phyloP scores from a whole-genome alignment of 2,113 vertebrate genomes.

The Melanocharis versteri region DNA sequence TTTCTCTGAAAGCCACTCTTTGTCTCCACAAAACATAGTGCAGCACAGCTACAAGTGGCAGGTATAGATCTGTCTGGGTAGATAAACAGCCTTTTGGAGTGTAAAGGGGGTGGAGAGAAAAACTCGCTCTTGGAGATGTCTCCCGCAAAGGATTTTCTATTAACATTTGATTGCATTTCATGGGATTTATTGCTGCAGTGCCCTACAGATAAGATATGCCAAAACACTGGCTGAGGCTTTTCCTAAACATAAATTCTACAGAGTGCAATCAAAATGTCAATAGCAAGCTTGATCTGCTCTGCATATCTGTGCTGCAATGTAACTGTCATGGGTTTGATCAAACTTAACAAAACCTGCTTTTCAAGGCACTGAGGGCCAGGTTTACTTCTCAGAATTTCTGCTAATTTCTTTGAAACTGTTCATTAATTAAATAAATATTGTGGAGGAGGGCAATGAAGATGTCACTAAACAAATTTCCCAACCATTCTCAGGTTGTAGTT shows the following conservation, averaged over 20 bases:
- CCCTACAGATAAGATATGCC: background rate
- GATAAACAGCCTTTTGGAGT: constrained; percentile 5
- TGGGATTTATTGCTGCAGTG: constrained; percentile 37
- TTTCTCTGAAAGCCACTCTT: background rate
- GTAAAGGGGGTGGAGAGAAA: background rate
- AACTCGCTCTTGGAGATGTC: background rate
- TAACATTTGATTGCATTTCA: constrained; percentile 58
- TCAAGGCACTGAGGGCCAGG: background rate
- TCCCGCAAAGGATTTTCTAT: constrained; percentile 21
- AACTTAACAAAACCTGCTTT: background rate
- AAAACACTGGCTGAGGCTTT: constrained; percentile 15
- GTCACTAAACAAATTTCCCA: background rate
- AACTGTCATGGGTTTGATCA: background rate
- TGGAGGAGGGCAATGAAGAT: background rate
- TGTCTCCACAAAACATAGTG: background rate
- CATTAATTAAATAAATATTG: background rate
- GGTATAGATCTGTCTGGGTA: background rate
- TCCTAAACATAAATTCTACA: constrained; percentile 37
- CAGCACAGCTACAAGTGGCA: background rate
- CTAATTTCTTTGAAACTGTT: background rate
- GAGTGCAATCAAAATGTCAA: constrained; percentile 33
- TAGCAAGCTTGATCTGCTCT: background rate
- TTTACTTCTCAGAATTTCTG: background rate
- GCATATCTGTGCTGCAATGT: background rate
- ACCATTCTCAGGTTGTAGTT: background rate